Evolutionary conservation across 2,797 vertebrate species (phyloP).

Genomic region (Ctenochaetus hawaiiensis): DNA sequence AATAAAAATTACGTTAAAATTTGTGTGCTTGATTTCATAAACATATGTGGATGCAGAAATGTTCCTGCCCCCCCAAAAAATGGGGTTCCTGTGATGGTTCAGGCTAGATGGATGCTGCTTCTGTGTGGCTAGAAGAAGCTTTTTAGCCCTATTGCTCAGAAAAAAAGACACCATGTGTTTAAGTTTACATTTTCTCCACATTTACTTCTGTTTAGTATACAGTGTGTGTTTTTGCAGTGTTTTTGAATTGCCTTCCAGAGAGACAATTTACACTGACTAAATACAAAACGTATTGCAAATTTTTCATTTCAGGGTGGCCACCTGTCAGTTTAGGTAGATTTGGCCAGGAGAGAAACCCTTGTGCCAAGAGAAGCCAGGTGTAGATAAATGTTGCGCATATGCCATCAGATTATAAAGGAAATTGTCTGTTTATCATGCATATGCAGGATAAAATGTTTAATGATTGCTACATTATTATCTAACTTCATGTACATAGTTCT

Average conservation of each 20-base stretch:
- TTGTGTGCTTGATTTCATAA: slow-evolving; percentile 49
- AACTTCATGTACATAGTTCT: slow-evolving; percentile 26
- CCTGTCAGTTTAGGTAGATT: slow-evolving; percentile 76
- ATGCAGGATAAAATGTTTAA: slow-evolving; percentile 35
- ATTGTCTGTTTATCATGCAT: slow-evolving; percentile 35
- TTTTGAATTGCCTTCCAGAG: slow-evolving; percentile 46
- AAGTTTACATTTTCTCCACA: slow-evolving; percentile 17
- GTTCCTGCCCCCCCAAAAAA: slow-evolving; percentile 21
- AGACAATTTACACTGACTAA: slow-evolving; percentile 65
- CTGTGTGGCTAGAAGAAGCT: slow-evolving; percentile 1
- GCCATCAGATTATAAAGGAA: slow-evolving; percentile 62
- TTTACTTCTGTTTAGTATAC: slow-evolving; percentile 55
- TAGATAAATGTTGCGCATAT: slow-evolving; percentile 76
- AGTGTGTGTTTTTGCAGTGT: slow-evolving; percentile 44
- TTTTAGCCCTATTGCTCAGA: slow-evolving; percentile 6
- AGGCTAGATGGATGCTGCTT: slow-evolving; percentile 3
- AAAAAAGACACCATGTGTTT: neutral
- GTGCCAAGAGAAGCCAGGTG: slow-evolving; percentile 73
- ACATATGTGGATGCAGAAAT: slow-evolving; percentile 37
- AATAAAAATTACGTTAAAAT: slow-evolving; percentile 58
- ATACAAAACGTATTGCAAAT: slow-evolving; percentile 71
- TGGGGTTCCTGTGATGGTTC: slow-evolving; percentile 13
- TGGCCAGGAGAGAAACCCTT: slow-evolving; percentile 51
- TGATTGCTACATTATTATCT: slow-evolving; percentile 23
- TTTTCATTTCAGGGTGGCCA: slow-evolving; percentile 72